These are phyloP conservation scores for Clarias pachynema DNA, from an alignment of 2,797 vertebrate species.

Conservation along the genomic window DNA sequence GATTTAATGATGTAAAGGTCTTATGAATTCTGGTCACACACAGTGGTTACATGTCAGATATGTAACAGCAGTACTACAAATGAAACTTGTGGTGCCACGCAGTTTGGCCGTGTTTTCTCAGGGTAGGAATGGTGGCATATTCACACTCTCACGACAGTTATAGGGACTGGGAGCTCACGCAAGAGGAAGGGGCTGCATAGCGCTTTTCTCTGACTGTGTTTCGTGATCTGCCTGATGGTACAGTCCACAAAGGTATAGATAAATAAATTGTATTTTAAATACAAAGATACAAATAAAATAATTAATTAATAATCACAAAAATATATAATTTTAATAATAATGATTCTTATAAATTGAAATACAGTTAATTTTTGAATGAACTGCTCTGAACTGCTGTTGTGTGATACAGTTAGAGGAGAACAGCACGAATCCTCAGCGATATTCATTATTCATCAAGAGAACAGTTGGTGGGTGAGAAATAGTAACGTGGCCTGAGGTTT, in stretches of 20 bases:
- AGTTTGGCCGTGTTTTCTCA: too few species aligned
- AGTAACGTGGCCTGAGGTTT: conserved; percentile 18
- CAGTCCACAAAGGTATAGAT: too few species aligned
- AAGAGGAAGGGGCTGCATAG: too few species aligned
- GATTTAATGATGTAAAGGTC: not conserved
- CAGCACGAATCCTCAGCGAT: conserved; percentile 5
- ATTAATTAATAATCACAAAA: too few species aligned
- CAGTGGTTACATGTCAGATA: not conserved
- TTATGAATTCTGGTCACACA: not conserved
- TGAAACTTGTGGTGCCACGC: not conserved
- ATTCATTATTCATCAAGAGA: conserved; percentile 16
- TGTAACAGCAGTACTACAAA: not conserved
- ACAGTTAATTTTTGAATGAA: not conserved
- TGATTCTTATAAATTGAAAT: too few species aligned
- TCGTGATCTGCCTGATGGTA: too few species aligned
- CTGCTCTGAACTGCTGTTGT: not conserved
- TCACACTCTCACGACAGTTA: too few species aligned
- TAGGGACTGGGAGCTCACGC: too few species aligned
- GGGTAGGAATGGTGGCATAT: too few species aligned
- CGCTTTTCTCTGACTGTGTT: too few species aligned
- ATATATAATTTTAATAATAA: too few species aligned
- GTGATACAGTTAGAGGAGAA: not conserved
- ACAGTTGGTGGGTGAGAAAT: conserved; percentile 12
- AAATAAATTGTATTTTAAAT: too few species aligned
- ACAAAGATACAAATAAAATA: not conserved